These are phyloP conservation scores for Isurus oxyrinchus DNA, from an alignment of 2,113 vertebrate species.

Conservation along the genomic window DNA sequence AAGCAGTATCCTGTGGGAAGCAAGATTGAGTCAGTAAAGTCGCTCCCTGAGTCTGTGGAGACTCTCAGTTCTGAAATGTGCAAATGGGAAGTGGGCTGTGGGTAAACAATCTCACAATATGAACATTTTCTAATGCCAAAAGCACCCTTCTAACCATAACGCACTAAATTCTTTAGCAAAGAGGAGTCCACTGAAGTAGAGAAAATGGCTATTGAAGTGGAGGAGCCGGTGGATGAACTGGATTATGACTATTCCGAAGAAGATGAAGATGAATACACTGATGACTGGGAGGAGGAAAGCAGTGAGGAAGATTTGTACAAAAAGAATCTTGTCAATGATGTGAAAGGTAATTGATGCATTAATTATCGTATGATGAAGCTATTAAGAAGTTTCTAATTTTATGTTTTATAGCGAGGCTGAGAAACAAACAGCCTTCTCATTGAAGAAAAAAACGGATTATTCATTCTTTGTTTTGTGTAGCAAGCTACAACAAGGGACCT, in stretches of 20 bases:
- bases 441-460: not conserved
- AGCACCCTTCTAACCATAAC: not conserved
- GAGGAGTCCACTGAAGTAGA: constrained; percentile 4
- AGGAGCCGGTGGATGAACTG: constrained; percentile 67
- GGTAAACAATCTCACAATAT: not conserved
- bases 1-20: not conserved
- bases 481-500: too few relatives aligned
- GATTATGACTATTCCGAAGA: constrained; percentile 73
- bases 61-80: not conserved
- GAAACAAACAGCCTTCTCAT: not conserved
- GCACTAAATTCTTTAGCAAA: not conserved
- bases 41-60: not conserved
- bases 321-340: constrained; percentile 69
- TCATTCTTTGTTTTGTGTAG: not conserved
- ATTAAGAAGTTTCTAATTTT: not conserved
- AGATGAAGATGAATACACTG: constrained; percentile 67
- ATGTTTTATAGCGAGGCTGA: not conserved
- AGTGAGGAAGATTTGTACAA: constrained; percentile 50
- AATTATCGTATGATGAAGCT: not conserved
- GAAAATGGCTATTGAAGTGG: constrained; percentile 43
- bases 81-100: not conserved
- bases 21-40: not conserved
- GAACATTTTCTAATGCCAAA: not conserved
- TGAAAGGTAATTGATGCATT: constrained; percentile 70
- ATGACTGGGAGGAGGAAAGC: constrained; percentile 62